Conservation (phyloP, 2,113 vertebrate genomes). For the Ciconia stormi region DNA sequence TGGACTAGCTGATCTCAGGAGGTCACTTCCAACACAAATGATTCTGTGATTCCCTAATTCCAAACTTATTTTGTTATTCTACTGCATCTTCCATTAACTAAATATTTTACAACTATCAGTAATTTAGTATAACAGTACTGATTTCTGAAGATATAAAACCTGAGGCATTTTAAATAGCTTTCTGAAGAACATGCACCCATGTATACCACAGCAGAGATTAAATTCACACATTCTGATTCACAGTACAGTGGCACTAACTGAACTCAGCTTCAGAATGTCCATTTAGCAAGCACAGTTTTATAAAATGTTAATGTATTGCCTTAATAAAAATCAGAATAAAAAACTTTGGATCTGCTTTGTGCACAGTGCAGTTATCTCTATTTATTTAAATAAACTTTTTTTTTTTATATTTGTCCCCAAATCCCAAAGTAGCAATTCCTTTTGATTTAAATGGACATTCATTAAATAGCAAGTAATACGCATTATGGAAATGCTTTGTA, state of each 20-base stretch:
- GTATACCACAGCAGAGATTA: background rate
- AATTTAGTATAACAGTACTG: background rate
- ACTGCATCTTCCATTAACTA: background rate
- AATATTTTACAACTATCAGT: background rate
- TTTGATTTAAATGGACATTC: background rate
- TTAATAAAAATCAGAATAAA: background rate
- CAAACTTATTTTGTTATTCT: background rate
- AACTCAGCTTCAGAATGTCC: background rate
- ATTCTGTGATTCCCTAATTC: background rate
- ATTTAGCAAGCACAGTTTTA: background rate
- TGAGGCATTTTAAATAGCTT: too few relatives aligned
- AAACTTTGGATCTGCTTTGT: background rate
- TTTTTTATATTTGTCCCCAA: background rate
- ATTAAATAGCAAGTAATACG: background rate
- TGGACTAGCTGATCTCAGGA: background rate
- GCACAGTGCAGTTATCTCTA: background rate
- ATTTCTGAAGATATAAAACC: background rate
- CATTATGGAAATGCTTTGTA: background rate
- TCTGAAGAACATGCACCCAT: too few relatives aligned
- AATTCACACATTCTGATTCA: background rate
- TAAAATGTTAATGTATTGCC: background rate
- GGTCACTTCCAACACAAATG: background rate
- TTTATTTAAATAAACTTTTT: background rate
- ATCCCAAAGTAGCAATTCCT: background rate
- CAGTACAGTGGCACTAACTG: background rate